These are phyloP conservation scores for Sinocyclocheilus rhinocerous DNA, from an alignment of 2,113 vertebrate genomes.

Conservation along the genomic window DNA sequence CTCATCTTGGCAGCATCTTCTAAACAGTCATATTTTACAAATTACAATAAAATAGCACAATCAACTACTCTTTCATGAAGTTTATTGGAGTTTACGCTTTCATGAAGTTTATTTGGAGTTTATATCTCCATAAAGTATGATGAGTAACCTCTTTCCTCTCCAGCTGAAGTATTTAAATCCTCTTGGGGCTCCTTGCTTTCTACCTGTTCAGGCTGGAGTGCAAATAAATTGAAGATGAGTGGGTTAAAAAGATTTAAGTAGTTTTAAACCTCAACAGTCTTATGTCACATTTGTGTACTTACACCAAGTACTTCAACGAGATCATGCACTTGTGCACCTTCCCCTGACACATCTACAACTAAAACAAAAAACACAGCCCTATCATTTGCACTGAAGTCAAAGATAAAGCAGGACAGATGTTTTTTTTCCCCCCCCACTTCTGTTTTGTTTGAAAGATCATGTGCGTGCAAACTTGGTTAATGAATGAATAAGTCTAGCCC, in stretches of 20 bases:
- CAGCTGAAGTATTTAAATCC: not conserved
- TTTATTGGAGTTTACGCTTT: not conserved
- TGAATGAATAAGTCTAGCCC: not conserved
- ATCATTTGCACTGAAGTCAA: not conserved
- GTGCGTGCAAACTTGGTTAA: no score
- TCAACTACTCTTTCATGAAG: not conserved
- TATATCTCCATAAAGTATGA: not conserved
- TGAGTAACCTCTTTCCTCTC: slow-evolving; percentile 19
- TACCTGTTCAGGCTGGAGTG: not conserved
- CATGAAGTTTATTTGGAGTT: no score
- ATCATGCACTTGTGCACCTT: not conserved
- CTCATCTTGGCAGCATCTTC: not conserved
- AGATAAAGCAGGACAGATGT: not conserved
- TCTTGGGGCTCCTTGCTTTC: not conserved
- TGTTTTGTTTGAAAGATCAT: not conserved
- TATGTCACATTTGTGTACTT: not conserved
- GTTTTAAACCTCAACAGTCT: not conserved
- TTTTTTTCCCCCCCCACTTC: not conserved
- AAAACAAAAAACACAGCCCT: not conserved
- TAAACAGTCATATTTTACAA: not conserved
- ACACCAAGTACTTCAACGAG: slow-evolving; percentile 8
- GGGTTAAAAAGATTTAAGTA: not conserved
- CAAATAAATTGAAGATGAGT: not conserved
- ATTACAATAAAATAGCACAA: not conserved
- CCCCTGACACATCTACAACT: not conserved